Evolutionary conservation across 2,888 invertebrate genomes (phyloP), one percentile per base, ranked within the genome.

Genomic region (Selenia dentaria): DNA sequence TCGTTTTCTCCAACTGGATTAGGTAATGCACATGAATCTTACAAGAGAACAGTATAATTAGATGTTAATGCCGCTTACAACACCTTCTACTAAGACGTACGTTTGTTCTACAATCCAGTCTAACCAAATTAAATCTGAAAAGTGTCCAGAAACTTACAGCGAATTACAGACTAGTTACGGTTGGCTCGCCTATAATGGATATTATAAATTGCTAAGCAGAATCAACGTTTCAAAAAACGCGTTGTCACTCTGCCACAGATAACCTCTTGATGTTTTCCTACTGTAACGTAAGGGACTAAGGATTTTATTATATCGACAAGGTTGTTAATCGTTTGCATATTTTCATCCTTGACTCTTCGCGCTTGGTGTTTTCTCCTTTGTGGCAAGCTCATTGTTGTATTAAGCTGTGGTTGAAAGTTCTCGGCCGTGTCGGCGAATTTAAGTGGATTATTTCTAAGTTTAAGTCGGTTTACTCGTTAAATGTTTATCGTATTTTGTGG

Each of bases 391-490:
- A 73, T 79, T 79, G 77, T 76, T 72, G 71, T 74, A 70, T 73
- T 72, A 75, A 78, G 70, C 75, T 75, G 83, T 57, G 73, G 74
- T 75, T 64, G 55, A 48, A 64, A 69, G 67, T 72, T 67, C 53
- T 54, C 67, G 62, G 59, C 54, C 73, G 72, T 80, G 79, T 72
- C 73, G 67, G 54, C 66, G 77, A 83, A 78, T 81, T 67, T 74
- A 79, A 81, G 73, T 78, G 76, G 79, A 85, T 85, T 84, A 82
- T 55, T 48, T 51, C 50, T 28, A 70, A 72, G 75, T 68, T 68
- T 64, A 70, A 70, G 64, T 68, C 62, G 42, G 64, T 46, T 10
- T 12, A 33, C 32, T 32, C 66, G 61, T 67, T 57, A 49, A 58
- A 57, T 52, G 57, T 43, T 51, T 50, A 49, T 42, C 46, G 26